phyloP scores from a whole-genome alignment of 2,113 vertebrate species.

The Dipodomys ordii region DNA sequence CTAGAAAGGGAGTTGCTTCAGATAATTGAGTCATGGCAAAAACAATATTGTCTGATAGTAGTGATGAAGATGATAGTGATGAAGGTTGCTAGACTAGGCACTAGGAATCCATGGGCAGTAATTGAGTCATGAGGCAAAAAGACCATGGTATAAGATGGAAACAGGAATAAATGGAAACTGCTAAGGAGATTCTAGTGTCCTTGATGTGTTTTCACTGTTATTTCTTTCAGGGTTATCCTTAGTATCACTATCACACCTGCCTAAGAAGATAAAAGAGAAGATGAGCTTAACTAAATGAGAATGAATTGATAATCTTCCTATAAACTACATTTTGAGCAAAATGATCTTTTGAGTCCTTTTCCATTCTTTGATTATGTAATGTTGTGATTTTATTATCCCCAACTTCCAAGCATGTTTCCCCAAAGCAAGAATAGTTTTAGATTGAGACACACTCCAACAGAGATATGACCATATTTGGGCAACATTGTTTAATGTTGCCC shows the following conservation, averaged over 20 bases:
- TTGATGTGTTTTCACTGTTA: background rate
- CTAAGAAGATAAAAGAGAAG: background rate
- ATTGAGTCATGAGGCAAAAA: background rate
- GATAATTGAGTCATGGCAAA: background rate
- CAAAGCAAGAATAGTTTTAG: constrained; percentile 32
- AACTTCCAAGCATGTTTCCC: background rate
- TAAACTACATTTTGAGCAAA: background rate
- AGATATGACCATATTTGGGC: no score
- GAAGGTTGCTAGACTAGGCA: background rate
- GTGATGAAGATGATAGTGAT: background rate
- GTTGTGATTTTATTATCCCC: background rate
- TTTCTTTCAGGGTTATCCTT: background rate
- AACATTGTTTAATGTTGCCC: no score
- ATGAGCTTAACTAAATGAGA: constrained; percentile 10
- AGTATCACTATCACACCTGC: background rate
- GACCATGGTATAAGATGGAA: background rate
- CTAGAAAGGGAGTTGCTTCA: background rate
- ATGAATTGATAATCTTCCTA: constrained; percentile 4
- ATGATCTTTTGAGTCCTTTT: constrained; percentile 32
- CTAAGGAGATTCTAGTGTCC: background rate
- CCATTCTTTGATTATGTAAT: background rate
- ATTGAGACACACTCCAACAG: constrained; percentile 35
- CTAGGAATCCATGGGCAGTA: background rate
- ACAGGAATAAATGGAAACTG: background rate
- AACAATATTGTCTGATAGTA: background rate